Percentiles rank a stretch among this genome's conserved stretches.
Evolutionary conservation across 2,797 vertebrate genomes (phyloP).

Genomic region (Myripristis murdjan): DNA sequence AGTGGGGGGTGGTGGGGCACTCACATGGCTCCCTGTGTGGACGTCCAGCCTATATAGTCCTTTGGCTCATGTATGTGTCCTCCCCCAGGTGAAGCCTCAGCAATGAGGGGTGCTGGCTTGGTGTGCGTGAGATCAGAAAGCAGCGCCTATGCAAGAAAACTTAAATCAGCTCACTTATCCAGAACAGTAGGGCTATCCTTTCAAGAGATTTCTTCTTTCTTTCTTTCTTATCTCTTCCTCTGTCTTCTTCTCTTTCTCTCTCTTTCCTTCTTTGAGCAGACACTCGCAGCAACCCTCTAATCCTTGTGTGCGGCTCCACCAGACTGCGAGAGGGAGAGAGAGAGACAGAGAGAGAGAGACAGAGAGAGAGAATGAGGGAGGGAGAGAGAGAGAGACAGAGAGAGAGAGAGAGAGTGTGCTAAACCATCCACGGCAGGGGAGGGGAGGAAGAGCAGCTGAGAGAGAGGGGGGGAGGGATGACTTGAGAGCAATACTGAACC

Average conservation of each 20-base stretch:
- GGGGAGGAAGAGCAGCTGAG: conserved; percentile 81
- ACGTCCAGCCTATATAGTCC: conserved; percentile 78
- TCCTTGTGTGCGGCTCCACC: conserved; percentile 79
- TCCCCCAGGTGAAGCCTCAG: conserved; percentile 69
- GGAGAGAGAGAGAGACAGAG: conserved; percentile 65
- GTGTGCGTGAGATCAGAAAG: conserved; percentile 23
- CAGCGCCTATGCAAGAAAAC: conserved; percentile 37
- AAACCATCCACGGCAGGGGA: conserved; percentile 80
- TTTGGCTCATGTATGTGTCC: conserved; percentile 46
- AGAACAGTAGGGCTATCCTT: conserved; percentile 48
- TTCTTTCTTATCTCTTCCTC: conserved; percentile 56
- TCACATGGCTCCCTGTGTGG: conserved; percentile 87
- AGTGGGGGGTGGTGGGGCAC: conserved; percentile 60
- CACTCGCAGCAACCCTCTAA: conserved; percentile 81
- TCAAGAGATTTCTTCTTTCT: conserved; percentile 21
- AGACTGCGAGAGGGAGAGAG: conserved; percentile 76
- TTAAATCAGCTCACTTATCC: conserved; percentile 67
- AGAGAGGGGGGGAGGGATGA: conserved; percentile 66
- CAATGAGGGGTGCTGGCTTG: conserved; percentile 29
- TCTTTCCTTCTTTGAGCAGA: conserved; percentile 75
- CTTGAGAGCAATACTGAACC: conserved; percentile 64
- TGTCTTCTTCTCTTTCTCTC: conserved; percentile 42
- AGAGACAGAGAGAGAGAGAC: conserved; percentile 69
- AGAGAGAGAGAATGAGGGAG: conserved; percentile 58
- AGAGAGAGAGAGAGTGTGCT: no score